Percentiles rank a stretch among this genome's conserved stretches.
phyloP scores from a whole-genome alignment of 1,140 invertebrate genomes.

The Hyphantria cunea region DNA sequence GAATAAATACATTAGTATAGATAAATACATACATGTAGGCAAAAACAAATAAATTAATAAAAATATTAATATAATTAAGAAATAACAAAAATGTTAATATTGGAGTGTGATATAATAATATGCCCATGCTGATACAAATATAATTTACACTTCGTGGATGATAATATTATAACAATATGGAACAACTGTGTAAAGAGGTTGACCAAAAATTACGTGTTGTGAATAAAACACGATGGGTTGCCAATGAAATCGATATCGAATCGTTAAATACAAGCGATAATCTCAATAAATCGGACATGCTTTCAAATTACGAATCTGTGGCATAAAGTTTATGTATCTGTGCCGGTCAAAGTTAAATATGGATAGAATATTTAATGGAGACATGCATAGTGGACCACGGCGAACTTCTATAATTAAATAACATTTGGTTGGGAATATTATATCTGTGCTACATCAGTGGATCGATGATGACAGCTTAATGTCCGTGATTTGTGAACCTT shows the following conservation, averaged over 20 bases:
- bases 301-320: constrained; percentile 22
- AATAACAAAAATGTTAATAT: constrained; percentile 33
- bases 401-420: constrained; percentile 21
- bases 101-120: constrained; percentile 34
- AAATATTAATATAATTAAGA: constrained; percentile 37
- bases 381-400: constrained; percentile 25
- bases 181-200: constrained; percentile 31
- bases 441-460: constrained; percentile 8
- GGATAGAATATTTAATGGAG: constrained; percentile 27
- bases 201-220: constrained; percentile 29
- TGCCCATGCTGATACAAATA: constrained; percentile 64
- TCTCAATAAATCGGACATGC: constrained; percentile 31
- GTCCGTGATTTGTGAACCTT: constrained; percentile 51
- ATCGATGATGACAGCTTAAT: constrained; percentile 39
- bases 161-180: constrained; percentile 30
- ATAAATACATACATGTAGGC: constrained; percentile 35
- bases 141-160: constrained; percentile 55
- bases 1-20: constrained; percentile 14
- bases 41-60: constrained; percentile 45
- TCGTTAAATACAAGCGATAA: constrained; percentile 45
- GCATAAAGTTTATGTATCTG: constrained; percentile 24
- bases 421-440: constrained; percentile 10
- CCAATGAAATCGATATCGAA: constrained; percentile 41
- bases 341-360: constrained; percentile 24
- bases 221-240: constrained; percentile 44